phyloP scores from a whole-genome alignment of 2,113 vertebrate species.

The Electrona antarctica region DNA sequence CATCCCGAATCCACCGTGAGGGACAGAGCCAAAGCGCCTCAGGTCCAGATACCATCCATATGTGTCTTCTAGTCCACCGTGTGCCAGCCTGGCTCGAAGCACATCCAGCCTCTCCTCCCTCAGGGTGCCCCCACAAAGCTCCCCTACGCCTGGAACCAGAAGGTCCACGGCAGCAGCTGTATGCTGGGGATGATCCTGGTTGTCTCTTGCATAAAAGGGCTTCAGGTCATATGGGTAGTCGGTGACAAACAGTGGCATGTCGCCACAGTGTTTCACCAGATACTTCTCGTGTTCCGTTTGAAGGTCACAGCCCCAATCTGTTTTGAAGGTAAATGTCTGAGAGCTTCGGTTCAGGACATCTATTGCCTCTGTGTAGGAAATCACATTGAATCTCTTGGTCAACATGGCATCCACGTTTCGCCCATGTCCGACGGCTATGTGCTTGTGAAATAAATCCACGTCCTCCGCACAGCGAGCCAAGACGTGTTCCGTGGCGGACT shows the following conservation, averaged over 20 bases:
- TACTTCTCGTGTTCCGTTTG: slow-evolving; percentile 88
- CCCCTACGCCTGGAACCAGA: slow-evolving; percentile 85
- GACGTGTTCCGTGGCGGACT: slow-evolving; percentile 71
- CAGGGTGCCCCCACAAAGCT: slow-evolving; percentile 86
- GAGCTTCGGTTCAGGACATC: slow-evolving; percentile 80
- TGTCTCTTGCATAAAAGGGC: slow-evolving; percentile 89
- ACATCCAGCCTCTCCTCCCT: slow-evolving; percentile 84
- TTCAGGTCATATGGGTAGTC: slow-evolving; percentile 85
- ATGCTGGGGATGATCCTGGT: slow-evolving; percentile 79
- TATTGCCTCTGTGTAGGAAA: slow-evolving; percentile 86
- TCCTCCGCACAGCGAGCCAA: slow-evolving; percentile 80
- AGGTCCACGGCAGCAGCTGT: slow-evolving; percentile 89
- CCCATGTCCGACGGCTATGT: slow-evolving; percentile 81
- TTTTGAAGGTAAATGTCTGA: slow-evolving; percentile 80
- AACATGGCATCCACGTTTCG: slow-evolving; percentile 82
- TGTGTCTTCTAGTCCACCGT: slow-evolving; percentile 59
- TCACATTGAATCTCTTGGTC: slow-evolving; percentile 81
- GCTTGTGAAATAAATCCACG: slow-evolving; percentile 82
- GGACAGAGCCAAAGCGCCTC: background rate
- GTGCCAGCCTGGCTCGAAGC: slow-evolving; percentile 76
- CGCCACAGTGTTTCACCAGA: slow-evolving; percentile 83
- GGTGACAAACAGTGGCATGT: slow-evolving; percentile 84
- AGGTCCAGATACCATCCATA: background rate
- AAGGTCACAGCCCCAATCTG: slow-evolving; percentile 87
- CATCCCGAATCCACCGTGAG: background rate